Evolutionary conservation across 2,113 vertebrate species (phyloP).

Genomic region (Cyanoderma ruficeps): DNA sequence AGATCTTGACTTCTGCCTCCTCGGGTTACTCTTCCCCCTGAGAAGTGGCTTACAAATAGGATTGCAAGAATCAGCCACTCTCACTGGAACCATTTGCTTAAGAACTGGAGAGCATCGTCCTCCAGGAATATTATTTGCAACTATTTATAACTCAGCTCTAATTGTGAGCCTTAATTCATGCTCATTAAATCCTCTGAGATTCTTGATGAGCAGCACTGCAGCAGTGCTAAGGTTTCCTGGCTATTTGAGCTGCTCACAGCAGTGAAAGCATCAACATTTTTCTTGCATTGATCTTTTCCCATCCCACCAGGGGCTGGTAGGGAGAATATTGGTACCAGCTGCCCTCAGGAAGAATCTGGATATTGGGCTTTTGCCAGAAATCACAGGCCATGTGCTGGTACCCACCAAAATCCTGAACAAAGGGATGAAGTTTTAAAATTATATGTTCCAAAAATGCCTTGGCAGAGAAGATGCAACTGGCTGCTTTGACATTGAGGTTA

Average conservation of each 20-base stretch:
- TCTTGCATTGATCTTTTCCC: not conserved
- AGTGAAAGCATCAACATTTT: not conserved
- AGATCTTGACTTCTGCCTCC: not conserved
- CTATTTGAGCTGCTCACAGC: not conserved
- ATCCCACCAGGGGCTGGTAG: not conserved
- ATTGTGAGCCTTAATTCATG: not conserved
- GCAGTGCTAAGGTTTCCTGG: not conserved
- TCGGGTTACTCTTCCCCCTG: not conserved
- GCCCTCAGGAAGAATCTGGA: not conserved
- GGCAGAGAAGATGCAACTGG: not conserved
- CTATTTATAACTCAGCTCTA: not conserved
- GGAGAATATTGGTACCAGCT: not conserved
- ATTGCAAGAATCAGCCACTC: not conserved
- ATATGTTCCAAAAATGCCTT: conserved; percentile 10
- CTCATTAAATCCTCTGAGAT: not conserved
- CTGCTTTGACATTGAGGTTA: conserved; percentile 39
- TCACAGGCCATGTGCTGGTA: not conserved
- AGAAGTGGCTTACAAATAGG: not conserved
- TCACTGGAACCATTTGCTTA: not conserved
- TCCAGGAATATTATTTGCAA: conserved; percentile 8
- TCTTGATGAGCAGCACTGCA: not conserved
- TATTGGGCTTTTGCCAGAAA: not conserved
- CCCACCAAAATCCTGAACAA: not conserved
- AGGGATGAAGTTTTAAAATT: conserved; percentile 37
- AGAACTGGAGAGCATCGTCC: not conserved